phyloP scores from a whole-genome alignment of 2,888 invertebrate species.

The Parnassius apollo region DNA sequence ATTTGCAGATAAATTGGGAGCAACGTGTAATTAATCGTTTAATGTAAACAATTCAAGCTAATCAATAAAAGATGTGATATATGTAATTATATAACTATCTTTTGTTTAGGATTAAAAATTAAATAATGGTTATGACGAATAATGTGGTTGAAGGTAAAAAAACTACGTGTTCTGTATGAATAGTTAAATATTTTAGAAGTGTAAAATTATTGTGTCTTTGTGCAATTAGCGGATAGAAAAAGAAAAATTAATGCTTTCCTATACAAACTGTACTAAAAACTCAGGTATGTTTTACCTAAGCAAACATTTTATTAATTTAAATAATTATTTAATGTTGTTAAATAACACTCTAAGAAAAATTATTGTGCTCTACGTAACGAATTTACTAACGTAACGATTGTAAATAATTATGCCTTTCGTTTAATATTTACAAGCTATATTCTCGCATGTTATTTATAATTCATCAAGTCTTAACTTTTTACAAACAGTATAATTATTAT shows the following conservation, averaged over 20 bases:
- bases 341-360: no score
- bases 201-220: slow-evolving; percentile 16
- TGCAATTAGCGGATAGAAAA: slow-evolving; percentile 5
- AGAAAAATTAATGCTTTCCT: background rate
- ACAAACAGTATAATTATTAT: no score
- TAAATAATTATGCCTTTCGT: no score
- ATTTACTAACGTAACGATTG: no score
- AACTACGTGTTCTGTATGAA: slow-evolving; percentile 9
- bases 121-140: background rate
- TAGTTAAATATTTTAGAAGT: slow-evolving; percentile 2
- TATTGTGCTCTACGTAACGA: no score
- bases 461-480: no score
- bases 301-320: no score
- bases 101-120: background rate
- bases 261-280: background rate
- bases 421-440: no score
- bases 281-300: slow-evolving; percentile 17
- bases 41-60: background rate
- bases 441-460: no score
- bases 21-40: background rate
- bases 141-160: background rate
- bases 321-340: no score
- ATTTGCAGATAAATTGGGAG: background rate
- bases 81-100: background rate
- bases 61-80: slow-evolving; percentile 29